phyloP scores from a whole-genome alignment of 2,797 vertebrate species.

The Microctenopoma lineatum region DNA sequence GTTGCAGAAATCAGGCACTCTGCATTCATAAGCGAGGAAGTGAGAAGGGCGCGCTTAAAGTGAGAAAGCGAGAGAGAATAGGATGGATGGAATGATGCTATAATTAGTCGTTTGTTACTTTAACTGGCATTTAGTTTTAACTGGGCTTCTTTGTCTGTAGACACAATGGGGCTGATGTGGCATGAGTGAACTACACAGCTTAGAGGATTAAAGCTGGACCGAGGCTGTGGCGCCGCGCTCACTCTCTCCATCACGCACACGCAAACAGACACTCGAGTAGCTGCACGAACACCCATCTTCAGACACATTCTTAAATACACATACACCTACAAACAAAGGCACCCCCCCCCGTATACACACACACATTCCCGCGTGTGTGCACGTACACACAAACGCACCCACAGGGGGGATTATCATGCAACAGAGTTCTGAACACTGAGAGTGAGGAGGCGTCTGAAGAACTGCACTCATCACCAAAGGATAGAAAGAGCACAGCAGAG shows the following conservation, averaged over 20 bases:
- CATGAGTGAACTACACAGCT: conserved; percentile 78
- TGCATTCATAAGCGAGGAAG: conserved; percentile 20
- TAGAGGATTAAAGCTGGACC: conserved; percentile 78
- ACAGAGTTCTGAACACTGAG: conserved; percentile 69
- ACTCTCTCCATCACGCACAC: conserved; percentile 43
- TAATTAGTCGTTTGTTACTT: conserved; percentile 77
- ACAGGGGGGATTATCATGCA: conserved; percentile 72
- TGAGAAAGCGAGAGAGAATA: conserved; percentile 27
- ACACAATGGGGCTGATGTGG: conserved; percentile 80
- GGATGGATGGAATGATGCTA: conserved; percentile 63
- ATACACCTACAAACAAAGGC: conserved; percentile 56
- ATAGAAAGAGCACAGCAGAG: conserved; percentile 58
- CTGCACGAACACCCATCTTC: conserved; percentile 38
- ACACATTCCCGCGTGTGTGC: conserved; percentile 25
- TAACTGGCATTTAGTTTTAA: conserved; percentile 78
- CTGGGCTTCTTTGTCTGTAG: conserved; percentile 72
- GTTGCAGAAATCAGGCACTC: conserved; percentile 33
- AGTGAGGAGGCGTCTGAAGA: conserved; percentile 76
- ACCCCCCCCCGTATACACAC: conserved; percentile 25
- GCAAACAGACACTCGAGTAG: conserved; percentile 30
- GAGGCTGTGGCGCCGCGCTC: conserved; percentile 56
- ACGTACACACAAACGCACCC: conserved; percentile 40
- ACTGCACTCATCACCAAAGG: conserved; percentile 66
- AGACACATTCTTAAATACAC: conserved; percentile 58
- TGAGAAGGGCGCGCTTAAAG: conserved; percentile 44